Base-by-base conservation (phyloP, 2,888 invertebrate genomes). In the Meteorus cinctellus region DNA sequence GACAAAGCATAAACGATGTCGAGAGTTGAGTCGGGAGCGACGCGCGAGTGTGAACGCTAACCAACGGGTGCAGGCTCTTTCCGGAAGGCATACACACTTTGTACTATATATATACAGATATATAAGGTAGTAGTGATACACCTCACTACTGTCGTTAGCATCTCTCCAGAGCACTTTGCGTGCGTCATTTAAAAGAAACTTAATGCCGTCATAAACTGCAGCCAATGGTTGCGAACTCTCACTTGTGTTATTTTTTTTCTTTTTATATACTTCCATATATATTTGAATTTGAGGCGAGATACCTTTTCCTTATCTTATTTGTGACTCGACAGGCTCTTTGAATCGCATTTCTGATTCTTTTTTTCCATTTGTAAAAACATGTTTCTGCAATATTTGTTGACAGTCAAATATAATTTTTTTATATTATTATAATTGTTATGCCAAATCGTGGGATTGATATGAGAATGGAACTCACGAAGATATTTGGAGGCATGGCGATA, bases 161-260 rank as follows among this genome's bases (percentile, higher is more conserved):
- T 69, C 68, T 74, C 72, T 34, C 19, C 55, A 59, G 79, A 83
- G 84, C 86, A 85, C 84, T 86, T 86, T 84, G 82, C 83, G 81
- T 82, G 84, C 83, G 83, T 85, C 85, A 84, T 86, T 86, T 83
- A 82, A 85, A 82, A 82, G 84, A 76, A 83, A 83, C 84, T 86
- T 86, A 86, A 86, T 84, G 84, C 83, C 80, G 83, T 82, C 84
- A 83, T 86, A 86, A 86, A 86, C 84, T 79, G 78, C 82, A 63
- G 36, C 67, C 67, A 74, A 74, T 51, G 69, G 27, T 55, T 36
- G 8, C 41, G 34, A 5, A 31, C 55, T 70, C 69, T 31, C 51
- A 68, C 68, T 51, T 48, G 24, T 66, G 41, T 66, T 24, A 36
- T 55, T 66, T 36, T 41, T 66, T 24, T 66, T 66, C 12, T 45